These are phyloP conservation scores for Lycocerus yunnanus DNA, from an alignment of 2,888 invertebrate species.

Conservation along the genomic window DNA sequence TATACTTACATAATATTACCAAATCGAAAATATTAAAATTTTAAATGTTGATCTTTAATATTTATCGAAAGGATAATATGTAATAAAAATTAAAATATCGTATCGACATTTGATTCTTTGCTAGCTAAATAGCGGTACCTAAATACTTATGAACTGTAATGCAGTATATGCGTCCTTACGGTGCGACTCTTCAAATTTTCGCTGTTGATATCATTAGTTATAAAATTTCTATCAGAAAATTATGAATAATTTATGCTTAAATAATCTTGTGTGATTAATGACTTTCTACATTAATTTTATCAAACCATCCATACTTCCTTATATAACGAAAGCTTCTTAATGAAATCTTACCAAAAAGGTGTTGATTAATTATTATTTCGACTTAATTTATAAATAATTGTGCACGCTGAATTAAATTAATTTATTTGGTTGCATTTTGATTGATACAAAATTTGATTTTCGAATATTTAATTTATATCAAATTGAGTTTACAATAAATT, in stretches of 20 bases:
- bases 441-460: neutral
- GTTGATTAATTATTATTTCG: slow-evolving; percentile 3
- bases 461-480: neutral
- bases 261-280: neutral
- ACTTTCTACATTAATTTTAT: neutral
- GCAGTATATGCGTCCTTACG: too few relatives aligned
- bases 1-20: too few relatives aligned
- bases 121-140: too few relatives aligned
- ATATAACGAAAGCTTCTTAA: neutral
- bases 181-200: neutral
- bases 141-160: too few relatives aligned
- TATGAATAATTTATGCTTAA: neutral
- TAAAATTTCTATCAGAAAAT: neutral
- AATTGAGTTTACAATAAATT: neutral
- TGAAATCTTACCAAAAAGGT: neutral
- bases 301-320: slow-evolving; percentile 2
- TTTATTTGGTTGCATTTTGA: neutral
- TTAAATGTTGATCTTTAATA: too few relatives aligned
- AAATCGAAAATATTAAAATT: too few relatives aligned
- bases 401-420: neutral
- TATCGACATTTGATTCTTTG: too few relatives aligned
- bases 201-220: neutral
- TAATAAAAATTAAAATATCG: too few relatives aligned
- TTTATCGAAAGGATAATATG: too few relatives aligned
- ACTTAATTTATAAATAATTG: slow-evolving; percentile 4